Evolutionary conservation across 2,113 vertebrate genomes (phyloP).

Genomic region (Blennius ocellaris): DNA sequence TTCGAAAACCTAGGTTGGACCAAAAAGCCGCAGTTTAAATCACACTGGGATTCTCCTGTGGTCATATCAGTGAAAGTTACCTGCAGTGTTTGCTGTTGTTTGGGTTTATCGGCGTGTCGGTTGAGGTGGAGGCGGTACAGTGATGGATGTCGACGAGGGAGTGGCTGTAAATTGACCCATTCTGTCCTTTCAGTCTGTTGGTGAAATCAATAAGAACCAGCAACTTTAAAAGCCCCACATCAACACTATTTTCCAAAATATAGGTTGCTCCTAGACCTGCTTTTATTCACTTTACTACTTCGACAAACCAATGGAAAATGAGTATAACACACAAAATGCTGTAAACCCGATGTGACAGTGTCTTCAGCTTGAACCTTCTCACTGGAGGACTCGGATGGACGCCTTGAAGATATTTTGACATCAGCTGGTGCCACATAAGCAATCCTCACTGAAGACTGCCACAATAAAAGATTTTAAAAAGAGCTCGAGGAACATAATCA

Average conservation of each 20-base stretch:
- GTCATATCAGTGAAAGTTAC: no score
- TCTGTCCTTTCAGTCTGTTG: neutral
- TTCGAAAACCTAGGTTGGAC: no score
- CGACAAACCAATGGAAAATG: neutral
- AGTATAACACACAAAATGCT: constrained; percentile 35
- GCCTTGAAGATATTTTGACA: constrained; percentile 63
- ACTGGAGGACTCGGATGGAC: constrained; percentile 34
- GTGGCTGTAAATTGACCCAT: no score
- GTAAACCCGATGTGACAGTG: constrained; percentile 9
- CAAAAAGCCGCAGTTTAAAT: no score
- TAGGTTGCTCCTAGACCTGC: neutral
- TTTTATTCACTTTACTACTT: neutral
- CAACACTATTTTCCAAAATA: neutral
- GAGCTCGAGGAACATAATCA: constrained; percentile 55
- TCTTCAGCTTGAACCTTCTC: constrained; percentile 42
- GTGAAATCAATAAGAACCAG: constrained; percentile 5
- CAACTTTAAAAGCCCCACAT: constrained; percentile 6
- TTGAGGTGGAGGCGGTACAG: no score
- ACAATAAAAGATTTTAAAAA: constrained; percentile 46
- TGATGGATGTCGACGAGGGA: no score
- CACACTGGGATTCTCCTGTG: no score
- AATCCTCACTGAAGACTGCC: constrained; percentile 64
- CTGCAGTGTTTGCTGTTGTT: no score
- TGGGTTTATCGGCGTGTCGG: no score
- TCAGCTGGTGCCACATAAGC: constrained; percentile 58